Percentiles rank a stretch among this genome's conserved stretches.
phyloP scores from a whole-genome alignment of 2,113 vertebrate genomes.

The Rhynchopsitta pachyrhyncha region DNA sequence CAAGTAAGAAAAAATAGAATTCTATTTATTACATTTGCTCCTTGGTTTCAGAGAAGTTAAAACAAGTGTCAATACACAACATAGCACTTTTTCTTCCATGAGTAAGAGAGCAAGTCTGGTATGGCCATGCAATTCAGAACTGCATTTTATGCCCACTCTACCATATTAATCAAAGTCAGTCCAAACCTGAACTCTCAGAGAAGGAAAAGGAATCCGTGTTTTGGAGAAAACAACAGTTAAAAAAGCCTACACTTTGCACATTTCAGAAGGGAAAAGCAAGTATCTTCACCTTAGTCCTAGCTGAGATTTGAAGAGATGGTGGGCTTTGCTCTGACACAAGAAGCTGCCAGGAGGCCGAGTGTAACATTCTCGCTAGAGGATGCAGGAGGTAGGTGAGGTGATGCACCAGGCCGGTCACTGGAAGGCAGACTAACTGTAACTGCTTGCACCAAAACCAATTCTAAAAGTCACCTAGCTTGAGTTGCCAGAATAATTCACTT shows the following conservation, averaged over 20 bases:
- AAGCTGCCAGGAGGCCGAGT: background rate
- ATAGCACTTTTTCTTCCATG: background rate
- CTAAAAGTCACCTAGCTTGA: background rate
- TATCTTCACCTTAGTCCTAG: rapidly evolving
- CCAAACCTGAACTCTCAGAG: background rate
- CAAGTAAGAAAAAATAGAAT: constrained; percentile 50
- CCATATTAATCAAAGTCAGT: background rate
- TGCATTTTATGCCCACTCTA: background rate
- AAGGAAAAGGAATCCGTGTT: background rate
- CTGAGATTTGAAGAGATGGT: rapidly evolving
- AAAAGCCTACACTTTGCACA: background rate
- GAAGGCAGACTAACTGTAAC: background rate
- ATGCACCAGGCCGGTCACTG: background rate
- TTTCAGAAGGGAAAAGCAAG: background rate
- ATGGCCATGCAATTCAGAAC: background rate
- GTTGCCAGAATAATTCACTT: background rate
- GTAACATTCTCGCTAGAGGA: background rate
- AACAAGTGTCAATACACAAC: background rate
- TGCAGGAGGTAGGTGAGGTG: background rate
- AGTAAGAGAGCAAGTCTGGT: background rate
- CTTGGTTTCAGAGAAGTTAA: constrained; percentile 20
- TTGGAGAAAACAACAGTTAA: background rate
- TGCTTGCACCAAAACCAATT: background rate
- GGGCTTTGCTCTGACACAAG: background rate
- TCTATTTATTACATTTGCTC: constrained; percentile 33